These are phyloP conservation scores for Xiphydria camelus DNA, from an alignment of 2,888 invertebrate genomes.

Conservation along the genomic window DNA sequence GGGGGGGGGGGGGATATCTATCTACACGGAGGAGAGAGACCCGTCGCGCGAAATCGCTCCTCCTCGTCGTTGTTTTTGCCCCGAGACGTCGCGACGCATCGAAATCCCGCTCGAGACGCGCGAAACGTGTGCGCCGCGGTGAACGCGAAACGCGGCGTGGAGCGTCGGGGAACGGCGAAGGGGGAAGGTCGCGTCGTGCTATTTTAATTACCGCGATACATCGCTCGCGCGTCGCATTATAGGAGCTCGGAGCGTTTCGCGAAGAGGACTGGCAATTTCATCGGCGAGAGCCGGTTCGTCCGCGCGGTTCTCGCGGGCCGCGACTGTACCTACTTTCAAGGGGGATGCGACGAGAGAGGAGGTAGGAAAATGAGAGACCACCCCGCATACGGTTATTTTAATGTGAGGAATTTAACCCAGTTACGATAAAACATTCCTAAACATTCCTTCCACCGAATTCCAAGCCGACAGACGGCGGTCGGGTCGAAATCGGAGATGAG, in stretches of 20 bases:
- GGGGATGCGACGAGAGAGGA: neutral
- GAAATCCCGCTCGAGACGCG: neutral
- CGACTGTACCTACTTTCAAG: no score
- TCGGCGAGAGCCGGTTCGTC: no score
- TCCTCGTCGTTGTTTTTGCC: no score
- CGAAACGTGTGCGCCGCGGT: neutral
- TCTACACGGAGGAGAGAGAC: no score
- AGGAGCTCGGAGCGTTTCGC: neutral
- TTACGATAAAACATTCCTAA: conserved; percentile 13
- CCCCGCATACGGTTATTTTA: conserved; percentile 12
- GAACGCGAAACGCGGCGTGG: neutral
- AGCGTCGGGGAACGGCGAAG: neutral
- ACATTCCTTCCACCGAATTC: no score
- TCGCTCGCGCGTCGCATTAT: no score
- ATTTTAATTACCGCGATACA: neutral
- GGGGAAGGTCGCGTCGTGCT: neutral
- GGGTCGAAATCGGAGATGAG: no score
- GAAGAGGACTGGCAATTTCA: neutral
- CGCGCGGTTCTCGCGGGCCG: no score
- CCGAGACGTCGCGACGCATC: no score
- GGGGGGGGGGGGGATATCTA: conserved; percentile 1
- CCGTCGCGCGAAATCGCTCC: no score
- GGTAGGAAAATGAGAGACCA: no score
- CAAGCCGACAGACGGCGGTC: no score
- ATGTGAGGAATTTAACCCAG: conserved; percentile 15